These are phyloP conservation scores for Erannis defoliaria DNA, from an alignment of 2,888 invertebrate genomes.

Conservation along the genomic window DNA sequence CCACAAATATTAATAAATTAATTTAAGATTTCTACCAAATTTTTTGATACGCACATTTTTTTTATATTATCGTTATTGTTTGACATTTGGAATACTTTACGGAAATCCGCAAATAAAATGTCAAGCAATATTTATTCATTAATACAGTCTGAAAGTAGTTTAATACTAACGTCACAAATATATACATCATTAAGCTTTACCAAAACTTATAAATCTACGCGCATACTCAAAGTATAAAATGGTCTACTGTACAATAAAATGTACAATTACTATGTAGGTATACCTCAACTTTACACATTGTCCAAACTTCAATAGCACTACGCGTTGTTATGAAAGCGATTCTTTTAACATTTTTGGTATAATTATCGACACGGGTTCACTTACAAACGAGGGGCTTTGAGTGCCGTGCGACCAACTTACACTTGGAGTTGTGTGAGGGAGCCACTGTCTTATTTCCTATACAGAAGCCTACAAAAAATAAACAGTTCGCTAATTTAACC, in stretches of 20 bases:
- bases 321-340: conserved; percentile 38
- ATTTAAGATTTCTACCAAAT: too few relatives aligned
- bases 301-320: conserved; percentile 17
- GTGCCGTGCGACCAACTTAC: neutral
- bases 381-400: conserved; percentile 27
- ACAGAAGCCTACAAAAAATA: neutral
- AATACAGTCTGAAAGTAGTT: too few relatives aligned
- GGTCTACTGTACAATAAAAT: conserved; percentile 14
- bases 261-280: neutral
- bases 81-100: too few relatives aligned
- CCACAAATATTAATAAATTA: too few relatives aligned
- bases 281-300: neutral
- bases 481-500: neutral
- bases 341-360: conserved; percentile 38
- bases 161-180: too few relatives aligned
- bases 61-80: too few relatives aligned
- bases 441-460: neutral
- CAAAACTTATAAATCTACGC: too few relatives aligned
- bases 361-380: conserved; percentile 34
- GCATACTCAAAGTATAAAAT: neutral
- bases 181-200: too few relatives aligned
- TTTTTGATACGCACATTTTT: too few relatives aligned
- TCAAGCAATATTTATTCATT: too few relatives aligned
- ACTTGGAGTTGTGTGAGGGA: neutral
- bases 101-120: too few relatives aligned